Percentiles rank a stretch among this genome's conserved stretches.
Conservation (phyloP, 2,888 invertebrate species). For the Eupithecia pulchellata region DNA sequence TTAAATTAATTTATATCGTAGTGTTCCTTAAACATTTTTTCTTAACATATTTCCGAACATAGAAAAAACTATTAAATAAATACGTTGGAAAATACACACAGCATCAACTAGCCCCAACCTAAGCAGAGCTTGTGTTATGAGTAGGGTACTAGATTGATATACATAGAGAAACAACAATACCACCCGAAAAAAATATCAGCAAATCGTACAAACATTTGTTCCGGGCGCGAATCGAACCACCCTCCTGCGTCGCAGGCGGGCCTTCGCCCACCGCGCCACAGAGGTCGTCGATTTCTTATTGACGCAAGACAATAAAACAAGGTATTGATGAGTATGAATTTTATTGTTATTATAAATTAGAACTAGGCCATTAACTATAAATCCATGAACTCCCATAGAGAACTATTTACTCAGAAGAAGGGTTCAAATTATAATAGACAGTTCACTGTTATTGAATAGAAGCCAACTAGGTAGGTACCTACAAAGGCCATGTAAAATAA, state of each 20-base stretch:
- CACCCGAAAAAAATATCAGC: no score
- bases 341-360: slow-evolving; percentile 40
- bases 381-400: slow-evolving; percentile 28
- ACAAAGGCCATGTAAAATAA: slow-evolving; percentile 62
- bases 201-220: no score
- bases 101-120: no score
- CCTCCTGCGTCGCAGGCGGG: no score
- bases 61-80: background rate
- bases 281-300: no score
- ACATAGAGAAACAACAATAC: no score
- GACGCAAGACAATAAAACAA: slow-evolving; percentile 37
- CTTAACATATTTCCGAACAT: background rate
- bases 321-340: slow-evolving; percentile 38
- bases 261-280: no score
- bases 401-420: background rate
- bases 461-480: slow-evolving; percentile 53
- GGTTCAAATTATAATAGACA: slow-evolving; percentile 30
- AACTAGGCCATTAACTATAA: slow-evolving; percentile 36
- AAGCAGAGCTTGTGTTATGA: no score
- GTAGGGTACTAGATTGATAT: no score
- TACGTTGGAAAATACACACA: no score
- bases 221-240: no score
- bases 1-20: no score
- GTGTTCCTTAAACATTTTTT: background rate
- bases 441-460: slow-evolving; percentile 59